Percentiles rank a stretch among this genome's conserved stretches.
These are phyloP conservation scores for Neoarius graeffei DNA, from an alignment of 2,113 vertebrate genomes.

Conservation along the genomic window DNA sequence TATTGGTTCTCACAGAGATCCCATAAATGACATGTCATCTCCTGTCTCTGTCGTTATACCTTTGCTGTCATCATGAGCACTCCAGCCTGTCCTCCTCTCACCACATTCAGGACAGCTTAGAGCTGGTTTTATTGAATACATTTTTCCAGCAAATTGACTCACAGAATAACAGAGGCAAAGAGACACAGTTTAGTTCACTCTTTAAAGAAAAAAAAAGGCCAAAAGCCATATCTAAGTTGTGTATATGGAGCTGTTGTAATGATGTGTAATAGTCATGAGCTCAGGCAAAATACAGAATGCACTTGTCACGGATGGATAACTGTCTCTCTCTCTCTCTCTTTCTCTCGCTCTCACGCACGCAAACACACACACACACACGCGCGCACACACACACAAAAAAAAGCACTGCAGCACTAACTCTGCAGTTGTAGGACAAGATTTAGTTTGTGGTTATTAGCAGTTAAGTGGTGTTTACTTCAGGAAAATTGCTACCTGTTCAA, in stretches of 20 bases:
- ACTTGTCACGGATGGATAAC: not conserved
- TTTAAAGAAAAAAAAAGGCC: not conserved
- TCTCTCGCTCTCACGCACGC: not conserved
- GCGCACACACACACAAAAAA: not conserved
- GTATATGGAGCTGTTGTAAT: not conserved
- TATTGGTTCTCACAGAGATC: not conserved
- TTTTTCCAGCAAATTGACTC: not conserved
- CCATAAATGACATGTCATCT: not conserved
- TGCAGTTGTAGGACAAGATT: constrained; percentile 3
- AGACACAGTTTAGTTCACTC: not conserved
- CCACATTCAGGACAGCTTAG: not conserved
- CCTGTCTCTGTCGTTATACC: not conserved
- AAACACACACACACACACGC: not conserved
- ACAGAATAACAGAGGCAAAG: not conserved
- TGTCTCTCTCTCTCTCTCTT: not conserved
- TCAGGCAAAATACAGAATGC: not conserved
- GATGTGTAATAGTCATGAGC: not conserved
- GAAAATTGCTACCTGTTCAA: constrained; percentile 9
- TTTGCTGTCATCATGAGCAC: not conserved
- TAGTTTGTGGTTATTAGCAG: constrained; percentile 19
- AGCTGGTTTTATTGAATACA: not conserved
- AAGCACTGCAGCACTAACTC: not conserved
- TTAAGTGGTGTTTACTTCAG: constrained; percentile 1
- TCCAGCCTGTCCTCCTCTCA: not conserved
- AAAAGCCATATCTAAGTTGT: not conserved